Base-by-base conservation (phyloP, 2,113 vertebrate genomes). In the Channa maculata region DNA sequence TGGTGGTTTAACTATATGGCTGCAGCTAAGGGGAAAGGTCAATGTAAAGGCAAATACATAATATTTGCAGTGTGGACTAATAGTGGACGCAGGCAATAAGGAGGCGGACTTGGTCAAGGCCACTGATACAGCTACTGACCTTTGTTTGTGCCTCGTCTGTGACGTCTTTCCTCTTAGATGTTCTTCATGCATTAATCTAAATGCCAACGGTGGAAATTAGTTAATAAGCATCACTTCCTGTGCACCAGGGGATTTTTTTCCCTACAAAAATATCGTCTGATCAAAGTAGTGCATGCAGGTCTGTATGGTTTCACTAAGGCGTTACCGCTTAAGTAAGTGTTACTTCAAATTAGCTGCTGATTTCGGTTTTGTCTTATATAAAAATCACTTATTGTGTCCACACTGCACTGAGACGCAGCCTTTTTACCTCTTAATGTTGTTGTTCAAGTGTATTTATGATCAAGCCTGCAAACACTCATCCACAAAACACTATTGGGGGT, bases 391-490 rank as follows among this genome's bases (percentile, higher is more conserved):
- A 24, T 1, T 24, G 24, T 24, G 24, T 24, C 24, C 24, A 24
- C 24, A 24, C 24, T 24, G 24, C 24, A 24, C 24, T 24, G 24
- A 24, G 24, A 24, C 24, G 24, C 24, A 24, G 24, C 24, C 24
- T 24, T 24, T 24, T 24, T 24, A 24, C 24, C 24, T n/a, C 8
- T 15, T 60, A 34, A 36, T 13, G 45, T 68, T 45, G 34, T 8
- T 33, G 11, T 58, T 49, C 4, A 50, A 39, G 38, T 45, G 67
- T 55, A 53, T 46, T 15, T 52, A 33, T 52, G 15, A 76, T 75
- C 77, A 83, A 85, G 24, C 82, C 82, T 86, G 86, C 85, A 84
- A 66, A 68, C 13, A 88, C 83, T 90, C 82, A 86, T 83, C 79
- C 39, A 5, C 24, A 50, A 45, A 61, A 51, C 24, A 67, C 69